Evolutionary conservation across 2,113 vertebrate genomes (phyloP), one percentile per base, ranked within the genome.

Genomic region (Columba livia): DNA sequence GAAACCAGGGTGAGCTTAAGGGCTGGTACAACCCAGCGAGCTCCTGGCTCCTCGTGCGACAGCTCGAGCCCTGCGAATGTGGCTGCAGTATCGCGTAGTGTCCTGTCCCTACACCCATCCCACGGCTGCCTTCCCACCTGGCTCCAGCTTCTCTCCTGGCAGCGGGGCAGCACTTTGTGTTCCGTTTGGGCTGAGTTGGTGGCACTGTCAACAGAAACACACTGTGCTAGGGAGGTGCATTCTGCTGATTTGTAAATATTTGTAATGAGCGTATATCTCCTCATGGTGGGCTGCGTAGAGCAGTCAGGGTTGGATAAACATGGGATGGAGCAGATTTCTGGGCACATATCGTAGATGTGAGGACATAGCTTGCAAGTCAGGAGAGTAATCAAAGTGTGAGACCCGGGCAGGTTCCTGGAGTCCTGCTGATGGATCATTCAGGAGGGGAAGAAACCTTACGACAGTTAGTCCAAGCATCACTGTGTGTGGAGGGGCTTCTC

Each of bases 231-330:
- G 54, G 38, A 50, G 50, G 32, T 85, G 57, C 23, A 4, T 75
- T 88, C 94, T 89, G 62, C 67, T 87, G 72, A 21, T 73, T 31
- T 64, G 67, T 77, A 80, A 93, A 79, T 73, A 53, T 69, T 62
- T 89, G 71, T 42, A 54, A 15, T 25, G 34, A 48, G 60, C 42
- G n/a, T 0, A 0, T 50, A 83, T 31, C 64, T 67, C 64, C 69
- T 75, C 1, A 0, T 20, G 29, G 69, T 44, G 80, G 32, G 70
- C 69, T 86, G 70, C 0, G 2, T 17, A 44, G 57, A 34, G 56
- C 50, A n/a, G 58, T 38, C 74, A 16, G 54, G 29, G 19, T 53
- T 85, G 50, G 18, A 53, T 88, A 93, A 94, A 95, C 81, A 90
- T 26, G 26, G 34, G 15, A 29, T 66, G 82, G 62, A 77, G 42